Base-by-base conservation (phyloP, 2,888 invertebrate species). In the Pammene fasciana region DNA sequence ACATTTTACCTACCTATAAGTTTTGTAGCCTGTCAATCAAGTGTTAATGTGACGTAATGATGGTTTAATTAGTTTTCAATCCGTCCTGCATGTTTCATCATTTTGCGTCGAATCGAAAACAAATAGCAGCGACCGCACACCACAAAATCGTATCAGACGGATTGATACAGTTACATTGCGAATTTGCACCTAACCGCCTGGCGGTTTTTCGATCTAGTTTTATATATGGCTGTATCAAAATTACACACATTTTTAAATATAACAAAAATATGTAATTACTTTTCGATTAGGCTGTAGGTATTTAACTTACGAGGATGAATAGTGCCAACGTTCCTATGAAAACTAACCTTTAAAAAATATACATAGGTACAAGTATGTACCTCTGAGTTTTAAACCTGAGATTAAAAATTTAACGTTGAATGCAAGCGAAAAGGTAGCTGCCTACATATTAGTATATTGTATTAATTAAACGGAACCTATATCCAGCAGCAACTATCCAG, bases 1-100 rank as follows among this genome's bases (percentile, higher is more conserved):
- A 26, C 26, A 26, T 26, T 26, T 26, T 26, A 38, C 38, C 36
- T 6, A 36, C 7, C 38, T 38, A 38, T 9, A 9, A 38, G 38
- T 38, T 41, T 5, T 26, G n/a, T 41, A 41, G 26, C 50, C 36
- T 65, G 52, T 54, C n/a, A 67, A 71, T 59, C 14, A 64, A 38
- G 36, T 64, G 67, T 71, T 45, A 67, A 64, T 45, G 50, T 16
- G 52, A 34, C 57, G 64, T 6, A n/a, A n/a, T n/a, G n/a, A n/a
- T n/a, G 65, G 68, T 68, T 68, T 68, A 68, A 65, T 68, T 65
- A 68, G 68, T 68, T 68, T 65, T 59, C 56, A 52, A 68, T 68
- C 65, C 65, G 36, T 59, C 52, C 64, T 65, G 57, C 64, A 68
- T 65, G 64, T 65, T 68, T 65, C 59, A 62, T 68, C 34, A 65